Percentiles rank a stretch among this genome's conserved stretches.
Conservation (phyloP, 2,888 invertebrate species). For the Acleris sparsana region DNA sequence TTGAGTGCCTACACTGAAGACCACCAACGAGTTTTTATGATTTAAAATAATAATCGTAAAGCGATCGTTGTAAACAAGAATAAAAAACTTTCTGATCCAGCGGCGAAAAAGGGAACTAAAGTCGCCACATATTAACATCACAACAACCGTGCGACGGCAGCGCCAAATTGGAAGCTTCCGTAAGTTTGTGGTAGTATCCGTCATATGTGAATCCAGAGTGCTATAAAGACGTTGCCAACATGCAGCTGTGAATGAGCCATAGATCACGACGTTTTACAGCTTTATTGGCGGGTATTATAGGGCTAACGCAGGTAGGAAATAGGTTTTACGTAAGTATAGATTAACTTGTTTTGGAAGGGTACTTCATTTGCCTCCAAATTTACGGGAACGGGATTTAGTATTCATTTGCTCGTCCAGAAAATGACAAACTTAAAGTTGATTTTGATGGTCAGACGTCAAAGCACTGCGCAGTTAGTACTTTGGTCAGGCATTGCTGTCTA, state of each 20-base stretch:
- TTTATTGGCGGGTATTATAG: constrained; percentile 46
- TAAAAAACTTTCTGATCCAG: constrained; percentile 21
- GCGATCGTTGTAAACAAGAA: constrained; percentile 54
- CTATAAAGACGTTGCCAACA: constrained; percentile 55
- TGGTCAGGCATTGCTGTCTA: too few relatives aligned
- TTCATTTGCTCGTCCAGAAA: too few relatives aligned
- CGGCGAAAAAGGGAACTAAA: constrained; percentile 9
- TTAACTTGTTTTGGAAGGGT: neutral
- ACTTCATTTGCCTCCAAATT: too few relatives aligned
- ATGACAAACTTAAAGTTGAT: neutral
- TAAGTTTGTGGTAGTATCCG: constrained; percentile 39
- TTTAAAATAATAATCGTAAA: constrained; percentile 60
- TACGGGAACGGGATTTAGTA: too few relatives aligned
- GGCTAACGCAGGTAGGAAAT: constrained; percentile 32
- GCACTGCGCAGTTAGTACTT: neutral
- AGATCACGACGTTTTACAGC: constrained; percentile 55
- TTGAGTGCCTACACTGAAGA: constrained; percentile 31
- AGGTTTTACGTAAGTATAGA: neutral
- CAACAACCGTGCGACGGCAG: neutral
- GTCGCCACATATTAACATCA: neutral
- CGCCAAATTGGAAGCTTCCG: neutral
- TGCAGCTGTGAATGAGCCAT: constrained; percentile 53
- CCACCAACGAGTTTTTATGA: constrained; percentile 42
- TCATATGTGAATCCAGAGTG: constrained; percentile 50
- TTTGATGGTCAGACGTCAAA: neutral